Evolutionary conservation across 2,113 vertebrate species (phyloP).

Genomic region (Etheostoma cragini): DNA sequence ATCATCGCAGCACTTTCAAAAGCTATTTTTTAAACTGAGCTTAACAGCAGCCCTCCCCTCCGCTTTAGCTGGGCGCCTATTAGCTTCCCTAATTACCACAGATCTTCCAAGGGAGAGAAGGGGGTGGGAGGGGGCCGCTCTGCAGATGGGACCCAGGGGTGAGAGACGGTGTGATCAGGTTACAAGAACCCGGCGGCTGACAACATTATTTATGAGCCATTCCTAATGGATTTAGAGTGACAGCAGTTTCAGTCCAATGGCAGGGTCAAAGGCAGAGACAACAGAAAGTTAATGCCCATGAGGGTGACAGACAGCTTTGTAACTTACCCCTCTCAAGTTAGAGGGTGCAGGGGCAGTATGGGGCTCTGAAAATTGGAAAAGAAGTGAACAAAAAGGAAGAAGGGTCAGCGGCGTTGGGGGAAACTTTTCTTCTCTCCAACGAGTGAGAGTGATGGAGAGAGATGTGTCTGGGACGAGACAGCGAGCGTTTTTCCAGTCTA

Average conservation of each 20-base stretch:
- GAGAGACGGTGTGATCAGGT: constrained; percentile 50
- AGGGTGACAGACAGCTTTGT: constrained; percentile 57
- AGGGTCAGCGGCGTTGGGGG: constrained; percentile 7
- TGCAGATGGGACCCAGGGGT: constrained; percentile 25
- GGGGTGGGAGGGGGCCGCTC: not conserved
- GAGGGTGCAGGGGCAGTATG: not conserved
- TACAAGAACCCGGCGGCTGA: constrained; percentile 63
- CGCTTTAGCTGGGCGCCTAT: constrained; percentile 39
- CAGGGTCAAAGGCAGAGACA: constrained; percentile 65
- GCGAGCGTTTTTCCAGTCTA: constrained; percentile 71
- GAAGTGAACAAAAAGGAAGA: constrained; percentile 8
- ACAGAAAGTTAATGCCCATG: constrained; percentile 27
- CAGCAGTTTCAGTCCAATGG: constrained; percentile 58
- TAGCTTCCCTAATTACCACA: constrained; percentile 60
- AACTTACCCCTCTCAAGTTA: constrained; percentile 9
- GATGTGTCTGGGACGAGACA: constrained; percentile 67
- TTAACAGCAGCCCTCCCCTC: constrained; percentile 36
- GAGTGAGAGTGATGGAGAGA: constrained; percentile 64
- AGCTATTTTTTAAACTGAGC: constrained; percentile 29
- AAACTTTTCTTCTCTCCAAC: constrained; percentile 40
- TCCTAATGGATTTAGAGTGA: constrained; percentile 70
- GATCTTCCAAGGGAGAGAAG: constrained; percentile 20
- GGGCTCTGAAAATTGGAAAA: constrained; percentile 10
- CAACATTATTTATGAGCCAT: constrained; percentile 71
- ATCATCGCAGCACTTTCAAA: constrained; percentile 36